Conservation (phyloP, 2,113 vertebrate genomes). For the Nesoenas mayeri region DNA sequence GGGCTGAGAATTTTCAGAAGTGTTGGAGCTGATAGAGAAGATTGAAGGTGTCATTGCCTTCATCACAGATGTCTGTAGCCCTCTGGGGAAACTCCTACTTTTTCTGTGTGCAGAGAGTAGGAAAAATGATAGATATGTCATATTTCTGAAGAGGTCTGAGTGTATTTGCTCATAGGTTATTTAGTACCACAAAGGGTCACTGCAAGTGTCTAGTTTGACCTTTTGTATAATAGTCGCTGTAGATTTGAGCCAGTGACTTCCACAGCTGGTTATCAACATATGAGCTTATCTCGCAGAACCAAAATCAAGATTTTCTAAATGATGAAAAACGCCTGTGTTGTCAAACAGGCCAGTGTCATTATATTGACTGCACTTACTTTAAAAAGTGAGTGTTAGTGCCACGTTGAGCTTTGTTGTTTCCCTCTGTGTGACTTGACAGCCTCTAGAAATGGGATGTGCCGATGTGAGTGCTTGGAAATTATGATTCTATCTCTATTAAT, state of each 20-base stretch:
- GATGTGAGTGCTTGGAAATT: not conserved
- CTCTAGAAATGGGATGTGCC: not conserved
- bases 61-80: not conserved
- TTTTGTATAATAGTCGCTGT: not conserved
- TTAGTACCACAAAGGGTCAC: not conserved
- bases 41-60: not conserved
- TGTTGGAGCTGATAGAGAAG: not conserved
- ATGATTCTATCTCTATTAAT: slow-evolving; percentile 12
- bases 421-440: not conserved
- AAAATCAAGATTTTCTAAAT: not conserved
- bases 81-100: not conserved
- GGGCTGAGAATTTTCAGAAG: not conserved
- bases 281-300: not conserved
- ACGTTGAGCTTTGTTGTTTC: not conserved
- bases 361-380: not conserved
- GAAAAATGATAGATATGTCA: not conserved
- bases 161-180: not conserved
- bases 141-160: not conserved
- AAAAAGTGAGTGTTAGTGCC: not conserved
- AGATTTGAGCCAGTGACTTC: not conserved
- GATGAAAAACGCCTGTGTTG: not conserved
- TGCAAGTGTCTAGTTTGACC: not conserved
- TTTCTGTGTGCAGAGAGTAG: not conserved
- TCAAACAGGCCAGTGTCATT: not conserved
- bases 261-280: not conserved